These are phyloP conservation scores for Callaeas wilsoni DNA, from an alignment of 2,113 vertebrate genomes.

Conservation along the genomic window DNA sequence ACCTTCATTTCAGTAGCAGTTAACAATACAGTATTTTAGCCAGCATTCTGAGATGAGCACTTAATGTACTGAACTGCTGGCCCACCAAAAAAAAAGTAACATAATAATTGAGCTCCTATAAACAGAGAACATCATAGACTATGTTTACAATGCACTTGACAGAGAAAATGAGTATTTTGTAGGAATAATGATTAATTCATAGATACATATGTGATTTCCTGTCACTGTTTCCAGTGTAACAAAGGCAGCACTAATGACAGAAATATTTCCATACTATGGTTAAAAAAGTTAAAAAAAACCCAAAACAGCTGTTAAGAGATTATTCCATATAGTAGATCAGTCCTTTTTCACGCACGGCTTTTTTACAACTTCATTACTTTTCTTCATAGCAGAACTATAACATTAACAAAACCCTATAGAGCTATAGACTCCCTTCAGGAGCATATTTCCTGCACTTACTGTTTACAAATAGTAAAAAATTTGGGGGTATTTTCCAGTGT, in stretches of 20 bases:
- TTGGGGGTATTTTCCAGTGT: background rate
- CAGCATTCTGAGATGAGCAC: background rate
- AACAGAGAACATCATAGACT: background rate
- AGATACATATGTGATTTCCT: background rate
- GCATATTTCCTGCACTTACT: background rate
- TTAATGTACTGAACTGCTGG: background rate
- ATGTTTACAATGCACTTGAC: background rate
- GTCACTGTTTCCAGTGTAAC: background rate
- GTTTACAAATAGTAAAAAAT: background rate
- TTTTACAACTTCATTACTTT: background rate
- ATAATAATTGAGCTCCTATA: background rate
- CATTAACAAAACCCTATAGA: background rate
- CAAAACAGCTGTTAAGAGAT: background rate
- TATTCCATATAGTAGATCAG: background rate
- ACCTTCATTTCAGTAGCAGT: background rate
- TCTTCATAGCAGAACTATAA: background rate
- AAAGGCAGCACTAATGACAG: background rate
- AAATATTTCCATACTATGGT: background rate
- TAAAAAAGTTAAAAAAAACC: background rate
- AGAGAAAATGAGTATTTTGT: background rate
- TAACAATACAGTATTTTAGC: rapidly evolving
- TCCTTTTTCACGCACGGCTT: background rate
- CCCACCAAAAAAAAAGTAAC: background rate
- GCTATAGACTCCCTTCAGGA: background rate
- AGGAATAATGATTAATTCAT: background rate